A percentile compares a stretch with the other conserved stretches of the same genome.
Conservation (phyloP, 2,113 vertebrate species). For the Anguilla japonica region DNA sequence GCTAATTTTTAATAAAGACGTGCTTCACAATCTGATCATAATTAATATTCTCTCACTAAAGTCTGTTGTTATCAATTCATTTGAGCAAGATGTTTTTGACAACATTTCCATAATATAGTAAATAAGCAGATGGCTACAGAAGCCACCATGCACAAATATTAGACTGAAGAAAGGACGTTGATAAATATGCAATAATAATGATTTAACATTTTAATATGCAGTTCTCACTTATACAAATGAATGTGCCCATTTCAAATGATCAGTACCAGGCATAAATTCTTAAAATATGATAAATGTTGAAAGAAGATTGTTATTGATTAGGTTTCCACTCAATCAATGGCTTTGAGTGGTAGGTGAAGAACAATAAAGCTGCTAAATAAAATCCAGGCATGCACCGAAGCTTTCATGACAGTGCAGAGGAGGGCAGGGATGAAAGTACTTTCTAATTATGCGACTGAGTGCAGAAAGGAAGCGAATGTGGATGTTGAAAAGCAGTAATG, state of each 20-base stretch:
- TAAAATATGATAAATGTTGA: slow-evolving; percentile 15
- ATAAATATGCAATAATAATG: not conserved
- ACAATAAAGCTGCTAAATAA: slow-evolving; percentile 23
- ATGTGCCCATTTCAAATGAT: not conserved
- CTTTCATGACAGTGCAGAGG: slow-evolving; percentile 57
- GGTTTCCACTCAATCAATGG: slow-evolving; percentile 24
- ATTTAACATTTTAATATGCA: not conserved
- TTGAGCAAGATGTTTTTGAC: not conserved
- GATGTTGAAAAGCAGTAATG: not conserved
- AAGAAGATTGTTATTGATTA: slow-evolving; percentile 27
- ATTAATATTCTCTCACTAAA: too few relatives aligned
- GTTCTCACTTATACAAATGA: not conserved
- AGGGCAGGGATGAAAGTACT: not conserved
- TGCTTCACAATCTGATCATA: not conserved
- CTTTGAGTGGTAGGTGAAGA: slow-evolving; percentile 30
- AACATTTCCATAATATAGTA: not conserved
- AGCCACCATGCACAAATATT: not conserved
- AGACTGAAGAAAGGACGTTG: not conserved
- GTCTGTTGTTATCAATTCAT: not conserved
- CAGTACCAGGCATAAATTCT: slow-evolving; percentile 19
- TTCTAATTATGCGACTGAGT: slow-evolving; percentile 15
- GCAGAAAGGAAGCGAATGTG: not conserved
- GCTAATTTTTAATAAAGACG: not conserved
- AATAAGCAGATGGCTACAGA: not conserved
- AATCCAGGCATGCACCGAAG: not conserved